A percentile compares a stretch with the other conserved stretches of the same genome.
Conservation (phyloP, 2,888 invertebrate genomes). For the Thysanoteuthis rhombus region DNA sequence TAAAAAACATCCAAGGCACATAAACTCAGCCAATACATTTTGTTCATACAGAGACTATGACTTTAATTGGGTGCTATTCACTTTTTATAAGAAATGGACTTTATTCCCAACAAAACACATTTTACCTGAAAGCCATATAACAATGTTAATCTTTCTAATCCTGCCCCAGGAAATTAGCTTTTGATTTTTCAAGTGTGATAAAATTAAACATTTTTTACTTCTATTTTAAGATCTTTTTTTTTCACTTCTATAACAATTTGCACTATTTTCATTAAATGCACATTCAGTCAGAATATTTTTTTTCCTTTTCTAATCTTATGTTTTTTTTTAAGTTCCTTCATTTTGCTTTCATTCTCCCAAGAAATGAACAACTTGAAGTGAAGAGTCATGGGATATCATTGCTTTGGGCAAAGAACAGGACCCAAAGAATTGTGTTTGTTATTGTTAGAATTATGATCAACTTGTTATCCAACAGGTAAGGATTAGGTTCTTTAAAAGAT, state of each 20-base stretch:
- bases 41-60: background rate
- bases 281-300: slow-evolving; percentile 12
- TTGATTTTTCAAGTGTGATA: background rate
- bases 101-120: background rate
- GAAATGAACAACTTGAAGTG: background rate
- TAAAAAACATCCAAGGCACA: background rate
- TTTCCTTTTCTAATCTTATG: background rate
- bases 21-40: background rate
- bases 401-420: background rate
- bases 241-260: background rate
- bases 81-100: background rate
- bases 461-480: background rate
- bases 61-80: background rate
- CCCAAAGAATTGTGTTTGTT: background rate
- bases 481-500: background rate
- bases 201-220: background rate
- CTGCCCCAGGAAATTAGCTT: background rate
- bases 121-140: background rate
- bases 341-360: background rate
- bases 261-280: slow-evolving; percentile 12
- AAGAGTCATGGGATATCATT: background rate
- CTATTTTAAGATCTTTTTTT: background rate
- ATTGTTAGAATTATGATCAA: background rate
- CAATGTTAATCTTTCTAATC: background rate
- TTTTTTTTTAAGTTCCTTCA: background rate